Conservation (phyloP, 2,113 vertebrate genomes). For the Saguinus midas region DNA sequence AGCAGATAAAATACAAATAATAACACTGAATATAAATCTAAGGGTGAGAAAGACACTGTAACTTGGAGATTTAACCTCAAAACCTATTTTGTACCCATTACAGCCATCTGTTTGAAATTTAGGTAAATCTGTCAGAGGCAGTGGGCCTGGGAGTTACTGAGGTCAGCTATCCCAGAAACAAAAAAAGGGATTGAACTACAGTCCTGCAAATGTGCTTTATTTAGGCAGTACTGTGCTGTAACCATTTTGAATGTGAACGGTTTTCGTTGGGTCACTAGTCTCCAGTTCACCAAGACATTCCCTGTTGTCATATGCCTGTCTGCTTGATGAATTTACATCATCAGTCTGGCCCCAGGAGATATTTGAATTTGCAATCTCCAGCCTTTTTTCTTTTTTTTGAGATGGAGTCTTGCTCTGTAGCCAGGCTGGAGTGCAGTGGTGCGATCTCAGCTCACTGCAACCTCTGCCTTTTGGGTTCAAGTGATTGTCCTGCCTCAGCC, state of each 20-base stretch:
- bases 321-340: not conserved
- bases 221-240: not conserved
- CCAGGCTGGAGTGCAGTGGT: too few species aligned
- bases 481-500: too few species aligned
- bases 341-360: not conserved
- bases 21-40: not conserved
- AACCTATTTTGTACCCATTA: slow-evolving; percentile 17
- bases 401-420: too few species aligned
- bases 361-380: not conserved
- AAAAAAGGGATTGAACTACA: not conserved
- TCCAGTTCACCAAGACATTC: not conserved
- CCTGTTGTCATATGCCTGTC: not conserved
- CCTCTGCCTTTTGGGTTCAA: too few species aligned
- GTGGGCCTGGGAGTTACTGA: not conserved
- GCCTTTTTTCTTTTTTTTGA: too few species aligned
- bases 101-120: slow-evolving; percentile 59
- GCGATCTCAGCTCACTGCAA: too few species aligned
- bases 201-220: not conserved
- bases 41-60: slow-evolving; percentile 22
- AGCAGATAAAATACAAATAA: slow-evolving; percentile 43
- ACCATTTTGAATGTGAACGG: not conserved
- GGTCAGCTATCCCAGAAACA: not conserved
- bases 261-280: not conserved
- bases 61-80: slow-evolving; percentile 49
- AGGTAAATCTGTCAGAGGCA: not conserved